Conservation (phyloP, 2,797 vertebrate species). For the Malacoraja senta region DNA sequence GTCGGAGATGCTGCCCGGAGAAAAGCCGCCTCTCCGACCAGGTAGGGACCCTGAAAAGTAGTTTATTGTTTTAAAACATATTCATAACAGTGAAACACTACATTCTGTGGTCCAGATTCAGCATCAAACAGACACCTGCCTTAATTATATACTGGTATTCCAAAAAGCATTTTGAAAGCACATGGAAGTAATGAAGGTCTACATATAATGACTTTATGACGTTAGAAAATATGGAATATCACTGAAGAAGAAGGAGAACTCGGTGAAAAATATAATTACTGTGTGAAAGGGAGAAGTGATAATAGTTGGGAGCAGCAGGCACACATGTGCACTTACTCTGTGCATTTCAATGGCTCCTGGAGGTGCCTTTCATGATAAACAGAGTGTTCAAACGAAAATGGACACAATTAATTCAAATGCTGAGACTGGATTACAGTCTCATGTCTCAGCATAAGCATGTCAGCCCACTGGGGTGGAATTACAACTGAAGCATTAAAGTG, state of each 20-base stretch:
- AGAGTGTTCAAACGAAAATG: slow-evolving; percentile 24
- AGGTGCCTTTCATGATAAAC: slow-evolving; percentile 29
- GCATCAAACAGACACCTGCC: not conserved
- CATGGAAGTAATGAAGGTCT: not conserved
- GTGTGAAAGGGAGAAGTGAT: not conserved
- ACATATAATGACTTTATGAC: not conserved
- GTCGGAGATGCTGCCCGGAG: no score
- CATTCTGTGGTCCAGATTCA: not conserved
- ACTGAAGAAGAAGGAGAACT: not conserved
- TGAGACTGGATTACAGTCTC: not conserved
- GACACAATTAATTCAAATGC: slow-evolving; percentile 2
- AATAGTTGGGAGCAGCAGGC: not conserved
- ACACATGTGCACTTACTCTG: not conserved
- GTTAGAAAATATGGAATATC: not conserved
- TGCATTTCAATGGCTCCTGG: not conserved
- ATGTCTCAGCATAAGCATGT: not conserved
- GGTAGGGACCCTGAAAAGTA: no score
- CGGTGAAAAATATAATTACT: not conserved
- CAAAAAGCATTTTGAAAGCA: not conserved
- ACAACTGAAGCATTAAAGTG: slow-evolving; percentile 26
- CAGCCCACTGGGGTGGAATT: slow-evolving; percentile 23
- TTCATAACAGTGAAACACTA: not conserved
- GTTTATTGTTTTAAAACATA: not conserved
- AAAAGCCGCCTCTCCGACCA: no score
- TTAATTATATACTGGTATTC: not conserved